phyloP scores from a whole-genome alignment of 1,140 invertebrate species.

The Tenebrio molitor region DNA sequence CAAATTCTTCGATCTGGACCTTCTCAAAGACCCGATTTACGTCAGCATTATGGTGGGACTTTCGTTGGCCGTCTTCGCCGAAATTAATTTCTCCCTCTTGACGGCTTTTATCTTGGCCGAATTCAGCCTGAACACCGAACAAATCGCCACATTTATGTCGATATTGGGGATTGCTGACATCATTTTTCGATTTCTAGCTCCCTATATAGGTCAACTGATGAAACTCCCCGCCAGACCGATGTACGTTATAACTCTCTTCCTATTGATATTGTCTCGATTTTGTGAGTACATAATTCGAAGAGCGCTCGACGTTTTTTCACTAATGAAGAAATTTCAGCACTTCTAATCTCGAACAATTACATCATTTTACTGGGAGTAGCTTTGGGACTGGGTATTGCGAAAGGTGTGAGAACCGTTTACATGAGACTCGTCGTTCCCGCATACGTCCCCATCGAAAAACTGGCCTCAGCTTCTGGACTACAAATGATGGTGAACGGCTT shows the following conservation, averaged over 20 bases:
- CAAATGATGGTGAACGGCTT: constrained; percentile 73
- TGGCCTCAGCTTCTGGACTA: constrained; percentile 75
- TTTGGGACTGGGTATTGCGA: constrained; percentile 73
- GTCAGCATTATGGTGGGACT: constrained; percentile 78
- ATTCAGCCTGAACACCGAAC: constrained; percentile 70
- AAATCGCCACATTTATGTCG: constrained; percentile 75
- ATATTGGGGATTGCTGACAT: constrained; percentile 73
- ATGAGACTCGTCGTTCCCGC: constrained; percentile 76
- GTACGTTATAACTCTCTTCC: constrained; percentile 63
- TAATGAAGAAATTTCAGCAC: constrained; percentile 45
- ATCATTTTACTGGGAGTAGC: constrained; percentile 63
- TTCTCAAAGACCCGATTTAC: constrained; percentile 76
- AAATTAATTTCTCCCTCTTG: constrained; percentile 78
- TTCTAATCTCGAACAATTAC: constrained; percentile 49
- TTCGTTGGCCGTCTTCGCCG: constrained; percentile 76
- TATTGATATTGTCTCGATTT: constrained; percentile 62
- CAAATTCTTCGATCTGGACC: constrained; percentile 76
- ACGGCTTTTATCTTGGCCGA: constrained; percentile 78
- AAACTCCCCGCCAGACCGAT: constrained; percentile 63
- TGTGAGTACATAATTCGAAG: constrained; percentile 69
- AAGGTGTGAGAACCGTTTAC: constrained; percentile 77
- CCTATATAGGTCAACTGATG: constrained; percentile 71
- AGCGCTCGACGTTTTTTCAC: constrained; percentile 64
- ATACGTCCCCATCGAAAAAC: constrained; percentile 74
- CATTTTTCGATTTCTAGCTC: constrained; percentile 73